Evolutionary conservation across 2,888 invertebrate genomes (phyloP), one percentile per base, ranked within the genome.

Genomic region (Clunio marinus): DNA sequence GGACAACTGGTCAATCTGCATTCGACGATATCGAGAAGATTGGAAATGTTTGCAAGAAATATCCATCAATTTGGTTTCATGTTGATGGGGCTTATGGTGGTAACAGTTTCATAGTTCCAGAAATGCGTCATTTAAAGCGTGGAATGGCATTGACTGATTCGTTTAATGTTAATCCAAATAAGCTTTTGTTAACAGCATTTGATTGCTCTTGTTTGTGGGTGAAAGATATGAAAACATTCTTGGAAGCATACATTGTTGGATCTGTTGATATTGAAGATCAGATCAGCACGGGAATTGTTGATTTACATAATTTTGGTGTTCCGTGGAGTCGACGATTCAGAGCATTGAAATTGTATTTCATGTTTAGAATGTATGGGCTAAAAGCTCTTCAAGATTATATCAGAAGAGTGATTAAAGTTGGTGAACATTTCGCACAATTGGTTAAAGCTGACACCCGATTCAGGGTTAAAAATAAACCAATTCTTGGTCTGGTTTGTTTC

Each of bases 41-140:
- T 68, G 88, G 93, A 1, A 13, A n/a, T 13, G 83, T 92, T 1
- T 86, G 87, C 72, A 81, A 81, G 69, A 78, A 78, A 1, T 78
- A 81, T 71, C 82, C 85, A 0, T 81, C 81, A 66, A 82, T 89
- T 15, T 94, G 93, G 93, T 81, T 93, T 25, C 93, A 93, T 76
- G 89, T 92, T 1, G 93, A 93, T 76, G 91, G 88, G 0, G 92
- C 93, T 0, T 94, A 93, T 75, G 93, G 90, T 1, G 93, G 93
- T 1, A 90, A 86, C 73, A 87, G 89, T 0, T 88, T 94, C 74
- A 90, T 94, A 70, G 88, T 93, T 73, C 92, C 92, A 0, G 93
- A 93, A 78, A 84, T 91, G 76, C 83, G 88, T 70, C 80, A 82
- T 0, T 78, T 84, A 57, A 82, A 86, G 74, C 80, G 81, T 3